A percentile compares a stretch with the other conserved stretches of the same genome.
Evolutionary conservation across 1,140 invertebrate species (phyloP).

Genomic region (Globodera ellingtonae): DNA sequence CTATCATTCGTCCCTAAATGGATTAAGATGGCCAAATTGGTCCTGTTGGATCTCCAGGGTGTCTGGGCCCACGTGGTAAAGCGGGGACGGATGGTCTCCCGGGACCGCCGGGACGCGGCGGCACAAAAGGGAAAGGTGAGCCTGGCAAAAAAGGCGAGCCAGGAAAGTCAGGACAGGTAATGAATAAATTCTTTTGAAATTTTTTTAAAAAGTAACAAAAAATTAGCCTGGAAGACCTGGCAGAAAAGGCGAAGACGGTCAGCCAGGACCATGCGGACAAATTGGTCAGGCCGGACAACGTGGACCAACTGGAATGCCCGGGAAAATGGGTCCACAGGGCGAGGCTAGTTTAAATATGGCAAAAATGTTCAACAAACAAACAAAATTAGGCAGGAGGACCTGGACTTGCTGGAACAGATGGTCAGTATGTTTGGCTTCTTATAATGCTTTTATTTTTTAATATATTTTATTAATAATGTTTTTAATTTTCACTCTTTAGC

Average conservation of each 20-base stretch:
- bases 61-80: slow-evolving; percentile 8
- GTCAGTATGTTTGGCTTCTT: not conserved
- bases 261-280: slow-evolving; percentile 19
- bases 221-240: slow-evolving; percentile 5
- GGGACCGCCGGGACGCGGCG: slow-evolving; percentile 33
- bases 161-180: slow-evolving; percentile 17
- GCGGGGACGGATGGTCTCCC: slow-evolving; percentile 3
- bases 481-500: not conserved
- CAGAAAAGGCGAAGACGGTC: slow-evolving; percentile 29
- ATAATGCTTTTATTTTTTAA: too few species aligned
- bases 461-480: not conserved
- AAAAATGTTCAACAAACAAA: not conserved
- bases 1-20: not conserved
- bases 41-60: slow-evolving; percentile 10
- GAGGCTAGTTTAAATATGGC: not conserved
- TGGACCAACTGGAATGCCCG: not conserved
- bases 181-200: not conserved
- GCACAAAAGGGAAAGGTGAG: slow-evolving; percentile 13
- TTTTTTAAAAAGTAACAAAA: not conserved
- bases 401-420: not conserved
- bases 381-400: not conserved
- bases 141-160: slow-evolving; percentile 25
- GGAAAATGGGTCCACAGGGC: not conserved
- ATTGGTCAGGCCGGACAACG: slow-evolving; percentile 11
- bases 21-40: slow-evolving; percentile 29